A percentile compares a stretch with the other conserved stretches of the same genome.
These are phyloP conservation scores for Rotaria socialis DNA, from an alignment of 2,888 invertebrate species.

Conservation along the genomic window DNA sequence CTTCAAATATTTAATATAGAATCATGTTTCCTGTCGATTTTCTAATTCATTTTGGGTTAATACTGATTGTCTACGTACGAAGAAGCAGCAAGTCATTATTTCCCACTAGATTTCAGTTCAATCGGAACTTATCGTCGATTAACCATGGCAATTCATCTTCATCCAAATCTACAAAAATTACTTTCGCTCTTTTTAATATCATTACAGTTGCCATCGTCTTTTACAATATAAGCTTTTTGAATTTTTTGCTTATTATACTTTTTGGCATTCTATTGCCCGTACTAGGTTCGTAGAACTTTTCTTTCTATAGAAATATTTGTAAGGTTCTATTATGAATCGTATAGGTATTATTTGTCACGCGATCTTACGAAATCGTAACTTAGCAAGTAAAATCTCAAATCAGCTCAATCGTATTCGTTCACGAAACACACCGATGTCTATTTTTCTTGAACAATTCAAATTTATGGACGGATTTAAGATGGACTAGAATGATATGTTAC, in stretches of 20 bases:
- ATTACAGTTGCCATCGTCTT: not conserved
- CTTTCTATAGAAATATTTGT: not conserved
- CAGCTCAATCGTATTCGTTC: not conserved
- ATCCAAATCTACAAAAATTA: no score
- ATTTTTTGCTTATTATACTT: not conserved
- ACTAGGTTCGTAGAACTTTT: not conserved
- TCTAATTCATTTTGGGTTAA: not conserved
- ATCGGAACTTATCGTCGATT: no score
- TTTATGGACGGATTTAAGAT: not conserved
- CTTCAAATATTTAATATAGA: not conserved
- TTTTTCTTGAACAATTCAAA: not conserved
- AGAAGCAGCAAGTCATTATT: not conserved
- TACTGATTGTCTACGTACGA: not conserved
- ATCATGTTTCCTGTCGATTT: not conserved
- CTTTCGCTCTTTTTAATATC: not conserved
- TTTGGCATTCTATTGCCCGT: not conserved
- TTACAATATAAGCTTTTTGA: not conserved
- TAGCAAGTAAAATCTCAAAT: not conserved
- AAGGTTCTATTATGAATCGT: not conserved
- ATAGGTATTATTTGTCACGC: not conserved
- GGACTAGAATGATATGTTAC: no score
- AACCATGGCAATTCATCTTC: no score
- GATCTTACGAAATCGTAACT: not conserved
- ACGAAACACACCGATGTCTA: not conserved
- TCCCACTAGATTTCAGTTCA: not conserved